These are phyloP conservation scores for honey bee (Apis mellifera) DNA, from an alignment of 1,140 invertebrate species.

Conservation along the genomic window Amel_HAv3.1 CM009936.2:608501-609000, in stretches of 20 bases:
- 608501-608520: not conserved
- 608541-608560: not conserved
- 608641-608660: not conserved
- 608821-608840: not conserved
- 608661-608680: not conserved
- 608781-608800: too few species aligned
- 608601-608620: not conserved
- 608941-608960: not conserved
- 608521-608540: not conserved
- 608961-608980: not conserved
- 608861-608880: not conserved
- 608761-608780: too few species aligned
- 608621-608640: constrained; percentile 7
- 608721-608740: too few species aligned
- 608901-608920: not conserved
- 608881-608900: not conserved
- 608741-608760: too few species aligned
- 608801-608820: too few species aligned
- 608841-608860: not conserved
- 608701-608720: too few species aligned
- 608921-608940: constrained; percentile 4
- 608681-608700: too few species aligned
- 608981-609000: not conserved
- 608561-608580: not conserved
- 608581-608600: not conserved